Evolutionary conservation across 2,113 vertebrate species (phyloP), one percentile per base, ranked within the genome.

Genomic region (Beaufortia kweichowensis): DNA sequence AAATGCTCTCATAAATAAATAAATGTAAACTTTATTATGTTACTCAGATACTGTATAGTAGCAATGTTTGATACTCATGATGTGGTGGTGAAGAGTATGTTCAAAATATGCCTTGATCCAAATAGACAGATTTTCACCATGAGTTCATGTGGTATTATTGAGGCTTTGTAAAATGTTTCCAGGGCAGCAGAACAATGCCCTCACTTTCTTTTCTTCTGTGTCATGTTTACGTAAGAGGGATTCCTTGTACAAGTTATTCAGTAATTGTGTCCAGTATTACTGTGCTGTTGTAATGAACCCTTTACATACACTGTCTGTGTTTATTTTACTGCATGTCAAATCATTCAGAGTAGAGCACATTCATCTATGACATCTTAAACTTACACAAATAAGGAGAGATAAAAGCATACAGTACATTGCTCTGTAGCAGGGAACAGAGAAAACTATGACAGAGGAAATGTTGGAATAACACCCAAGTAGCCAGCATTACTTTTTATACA

Each of bases 141-240:
- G 73, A 60, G 64, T 78, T 81, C 70, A 15, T 46, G 63, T 43
- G 46, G 33, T 68, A 61, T 62, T 67, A 31, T 46, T 35, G 15
- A 63, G 63, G 28, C 21, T 68, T 74, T 41, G 62, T 33, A 75
- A 57, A 35, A 48, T 56, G 57, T 69, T 75, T 78, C 59, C 50
- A 75, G 62, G 39, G 76, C 28, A 65, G 65, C 71, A 28, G 56
- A 24, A 50, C 35, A 78, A 75, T 78, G 21, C 43, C 43, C 33
- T 62, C 31, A 31, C 23, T 2, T 62, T 74, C 29, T 31, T 39
- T 77, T 61, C 24, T 65, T 41, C 61, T 61, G 60, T 73, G 75
- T 77, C 50, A 73, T 66, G 74, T 66, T 72, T 61, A 50, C 61
- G 14, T 77, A 61, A 72, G 15, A 21, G 61, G 59, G 23, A 71